Evolutionary conservation across 2,888 invertebrate species (phyloP).

Genomic region (Polydrusus tereticollis): DNA sequence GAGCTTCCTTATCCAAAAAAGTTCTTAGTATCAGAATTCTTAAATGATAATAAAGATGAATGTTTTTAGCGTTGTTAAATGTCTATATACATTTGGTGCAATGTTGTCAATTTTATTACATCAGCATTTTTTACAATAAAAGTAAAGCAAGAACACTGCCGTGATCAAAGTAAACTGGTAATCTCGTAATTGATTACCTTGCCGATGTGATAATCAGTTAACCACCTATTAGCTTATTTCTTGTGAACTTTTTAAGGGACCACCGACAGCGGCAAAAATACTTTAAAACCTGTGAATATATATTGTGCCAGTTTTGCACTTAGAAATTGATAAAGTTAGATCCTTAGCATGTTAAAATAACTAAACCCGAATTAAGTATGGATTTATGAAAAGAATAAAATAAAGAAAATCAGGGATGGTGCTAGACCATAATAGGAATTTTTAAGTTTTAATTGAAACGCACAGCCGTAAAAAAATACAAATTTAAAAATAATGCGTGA

Average conservation of each 20-base stretch:
- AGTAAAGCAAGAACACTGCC: neutral
- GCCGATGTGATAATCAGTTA: slow-evolving; percentile 33
- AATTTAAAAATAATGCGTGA: slow-evolving; percentile 17
- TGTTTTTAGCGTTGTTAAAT: too few relatives aligned
- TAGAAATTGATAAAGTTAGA: neutral
- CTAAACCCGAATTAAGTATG: neutral
- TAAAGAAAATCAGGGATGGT: too few relatives aligned
- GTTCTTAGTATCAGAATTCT: too few relatives aligned
- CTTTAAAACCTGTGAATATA: neutral
- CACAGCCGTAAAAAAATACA: neutral
- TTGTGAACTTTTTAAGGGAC: slow-evolving; percentile 21
- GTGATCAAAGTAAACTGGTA: slow-evolving; percentile 18
- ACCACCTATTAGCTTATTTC: slow-evolving; percentile 19
- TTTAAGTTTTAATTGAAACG: neutral
- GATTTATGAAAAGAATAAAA: too few relatives aligned
- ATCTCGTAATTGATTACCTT: slow-evolving; percentile 28
- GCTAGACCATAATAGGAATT: too few relatives aligned
- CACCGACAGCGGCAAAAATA: slow-evolving; percentile 25
- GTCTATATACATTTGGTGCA: too few relatives aligned
- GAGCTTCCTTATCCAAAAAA: too few relatives aligned
- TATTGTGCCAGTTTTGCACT: neutral
- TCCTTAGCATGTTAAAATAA: too few relatives aligned
- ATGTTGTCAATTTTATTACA: neutral
- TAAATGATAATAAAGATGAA: neutral
- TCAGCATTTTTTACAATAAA: neutral